These are phyloP conservation scores for Danio kyathit DNA, from an alignment of 2,797 vertebrate species.

Conservation along the genomic window DNA sequence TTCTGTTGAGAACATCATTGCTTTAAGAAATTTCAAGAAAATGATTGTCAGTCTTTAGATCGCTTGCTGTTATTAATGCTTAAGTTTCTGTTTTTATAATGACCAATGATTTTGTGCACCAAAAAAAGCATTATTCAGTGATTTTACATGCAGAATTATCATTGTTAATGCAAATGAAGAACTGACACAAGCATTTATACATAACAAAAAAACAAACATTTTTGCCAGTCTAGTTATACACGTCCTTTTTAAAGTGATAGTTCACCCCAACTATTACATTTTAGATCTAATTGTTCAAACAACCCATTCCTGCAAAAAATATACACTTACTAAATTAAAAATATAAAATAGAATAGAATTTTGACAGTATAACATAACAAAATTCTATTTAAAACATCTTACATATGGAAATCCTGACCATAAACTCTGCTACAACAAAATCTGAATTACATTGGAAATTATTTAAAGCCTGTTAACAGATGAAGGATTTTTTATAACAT, in stretches of 20 bases:
- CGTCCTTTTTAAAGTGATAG: background rate
- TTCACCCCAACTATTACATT: background rate
- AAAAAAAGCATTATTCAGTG: background rate
- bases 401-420: background rate
- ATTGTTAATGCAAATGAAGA: background rate
- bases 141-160: constrained; percentile 2
- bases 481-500: no score
- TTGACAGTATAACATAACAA: no score
- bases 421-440: background rate
- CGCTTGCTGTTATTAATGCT: background rate
- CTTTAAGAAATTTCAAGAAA: background rate
- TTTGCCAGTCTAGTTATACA: background rate
- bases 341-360: no score
- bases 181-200: background rate
- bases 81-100: constrained; percentile 1
- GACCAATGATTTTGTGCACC: background rate
- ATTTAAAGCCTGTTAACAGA: background rate
- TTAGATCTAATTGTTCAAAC: background rate
- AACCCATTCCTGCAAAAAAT: no score
- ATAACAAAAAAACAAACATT: no score
- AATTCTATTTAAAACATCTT: no score
- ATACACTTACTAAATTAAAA: no score
- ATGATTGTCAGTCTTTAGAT: background rate
- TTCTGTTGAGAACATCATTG: background rate
- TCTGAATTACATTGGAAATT: background rate